A percentile compares a stretch with the other conserved stretches of the same genome.
Conservation (phyloP, 2,113 vertebrate genomes). For the Perca schrenkii region DNA sequence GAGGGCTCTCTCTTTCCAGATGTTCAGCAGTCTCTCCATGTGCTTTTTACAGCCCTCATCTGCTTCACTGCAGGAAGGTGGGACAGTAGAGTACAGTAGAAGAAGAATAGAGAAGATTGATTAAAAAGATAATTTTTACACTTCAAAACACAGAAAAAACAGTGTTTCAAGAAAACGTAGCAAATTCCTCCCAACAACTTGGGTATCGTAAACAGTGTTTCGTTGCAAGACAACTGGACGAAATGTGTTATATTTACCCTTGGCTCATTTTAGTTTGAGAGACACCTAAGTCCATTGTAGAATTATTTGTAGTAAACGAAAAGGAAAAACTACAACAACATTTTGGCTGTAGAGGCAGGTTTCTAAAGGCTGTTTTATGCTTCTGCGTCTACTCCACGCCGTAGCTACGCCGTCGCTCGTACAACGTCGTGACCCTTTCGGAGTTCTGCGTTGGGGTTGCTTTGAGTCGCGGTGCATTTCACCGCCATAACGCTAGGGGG, state of each 20-base stretch:
- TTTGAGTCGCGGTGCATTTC: too few relatives aligned
- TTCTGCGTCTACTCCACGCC: too few relatives aligned
- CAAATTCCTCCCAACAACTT: background rate
- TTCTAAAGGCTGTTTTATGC: background rate
- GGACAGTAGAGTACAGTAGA: background rate
- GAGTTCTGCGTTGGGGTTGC: too few relatives aligned
- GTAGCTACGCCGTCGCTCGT: too few relatives aligned
- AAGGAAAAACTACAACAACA: background rate
- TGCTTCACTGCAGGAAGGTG: constrained; percentile 86
- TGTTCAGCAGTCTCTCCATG: constrained; percentile 95
- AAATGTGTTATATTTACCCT: background rate
- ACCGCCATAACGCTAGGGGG: too few relatives aligned
- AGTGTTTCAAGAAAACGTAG: too few relatives aligned
- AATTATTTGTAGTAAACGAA: background rate
- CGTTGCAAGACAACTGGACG: background rate
- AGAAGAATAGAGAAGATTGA: background rate
- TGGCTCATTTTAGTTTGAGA: background rate
- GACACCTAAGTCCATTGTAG: background rate
- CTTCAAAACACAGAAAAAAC: background rate
- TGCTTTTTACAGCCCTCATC: constrained; percentile 95
- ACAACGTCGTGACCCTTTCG: too few relatives aligned
- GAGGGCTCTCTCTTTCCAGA: constrained; percentile 97
- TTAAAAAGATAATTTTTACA: background rate
- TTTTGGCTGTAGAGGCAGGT: background rate
- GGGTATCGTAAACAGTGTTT: background rate